These are phyloP conservation scores for Euzetes globulus DNA, from an alignment of 2,888 invertebrate species.

Conservation along the genomic window DNA sequence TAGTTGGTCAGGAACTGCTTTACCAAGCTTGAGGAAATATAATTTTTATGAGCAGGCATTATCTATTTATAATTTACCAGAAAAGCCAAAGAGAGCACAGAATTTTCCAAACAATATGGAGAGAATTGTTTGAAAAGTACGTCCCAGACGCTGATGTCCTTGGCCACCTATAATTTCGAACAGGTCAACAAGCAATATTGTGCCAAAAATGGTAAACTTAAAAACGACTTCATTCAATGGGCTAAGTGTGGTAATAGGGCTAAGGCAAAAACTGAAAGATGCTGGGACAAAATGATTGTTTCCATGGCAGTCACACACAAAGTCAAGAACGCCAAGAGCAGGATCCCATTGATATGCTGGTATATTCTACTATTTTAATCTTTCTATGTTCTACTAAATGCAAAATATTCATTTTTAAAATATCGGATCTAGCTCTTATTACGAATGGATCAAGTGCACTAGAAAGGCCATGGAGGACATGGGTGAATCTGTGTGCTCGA, in stretches of 20 bases:
- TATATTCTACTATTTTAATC: background rate
- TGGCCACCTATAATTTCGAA: conserved; percentile 32
- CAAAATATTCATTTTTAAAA: too few relatives aligned
- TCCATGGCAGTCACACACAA: conserved; percentile 17
- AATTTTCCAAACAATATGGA: conserved; percentile 29
- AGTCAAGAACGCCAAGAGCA: conserved; percentile 26
- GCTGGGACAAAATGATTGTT: conserved; percentile 29
- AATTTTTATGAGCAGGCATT: too few relatives aligned
- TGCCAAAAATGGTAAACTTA: conserved; percentile 29
- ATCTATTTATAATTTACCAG: too few relatives aligned
- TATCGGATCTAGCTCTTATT: background rate
- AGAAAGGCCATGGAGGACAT: background rate
- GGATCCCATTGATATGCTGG: conserved; percentile 33
- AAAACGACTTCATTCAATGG: conserved; percentile 20
- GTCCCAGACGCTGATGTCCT: conserved; percentile 31
- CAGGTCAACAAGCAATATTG: conserved; percentile 30
- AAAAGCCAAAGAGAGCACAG: conserved; percentile 15
- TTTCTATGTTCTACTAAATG: too few relatives aligned
- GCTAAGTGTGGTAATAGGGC: conserved; percentile 33
- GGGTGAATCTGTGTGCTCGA: background rate
- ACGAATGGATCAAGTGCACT: background rate
- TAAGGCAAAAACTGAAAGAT: conserved; percentile 26
- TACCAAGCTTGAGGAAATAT: too few relatives aligned
- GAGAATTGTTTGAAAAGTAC: conserved; percentile 31
- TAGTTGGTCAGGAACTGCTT: too few relatives aligned